Evolutionary conservation across 2,113 vertebrate species (phyloP), one percentile per base, ranked within the genome.

Genomic region (Manacus vitellinus): DNA sequence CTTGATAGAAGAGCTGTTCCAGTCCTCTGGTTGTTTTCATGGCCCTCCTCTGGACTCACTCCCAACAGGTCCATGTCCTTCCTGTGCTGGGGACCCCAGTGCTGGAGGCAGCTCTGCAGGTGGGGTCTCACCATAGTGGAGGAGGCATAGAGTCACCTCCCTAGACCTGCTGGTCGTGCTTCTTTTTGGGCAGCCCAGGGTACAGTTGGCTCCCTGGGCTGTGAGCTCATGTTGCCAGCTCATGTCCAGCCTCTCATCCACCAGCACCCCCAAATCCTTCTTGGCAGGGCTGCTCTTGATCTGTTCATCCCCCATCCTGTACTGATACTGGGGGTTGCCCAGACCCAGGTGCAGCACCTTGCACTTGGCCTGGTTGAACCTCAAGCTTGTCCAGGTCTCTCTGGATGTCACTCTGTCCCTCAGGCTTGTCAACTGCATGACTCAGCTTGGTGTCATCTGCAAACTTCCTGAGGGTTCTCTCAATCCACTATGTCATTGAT

Each of bases 221-320:
- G 49, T 1, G 8, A 55, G 59, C 0, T 0, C 39, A 10, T 7
- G 2, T 4, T 24, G 41, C 13, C 2, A 3, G 31, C 13, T 65
- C 35, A 7, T 28, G 15, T 49, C 55, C 31, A 59, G 43, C n/a
- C 74, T 83, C 63, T 83, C 55, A 6, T n/a, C 14, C 55, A 14
- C 4, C 55, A 63, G 54, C 31, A 77, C 2, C 63, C 47, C 41
- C 31, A 31, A 35, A 4, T 56, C 25, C 18, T 63, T n/a, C 82
- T 72, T 49, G 4, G 56, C 72, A 43, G 72, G 49, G 63, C 65
- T 77, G 56, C 31, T 73, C 37, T 87, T 13, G 10, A 17, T 76
- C 23, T 43, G 18, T 47, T 47, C 73, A 84, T 58, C 27, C 4
- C 41, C 39, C 35, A 44, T 37, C 30, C 63, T 49, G n/a, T 58